A percentile compares a stretch with the other conserved stretches of the same genome.
phyloP scores from a whole-genome alignment of 2,113 vertebrate species.

The Erpornis zantholeuca region DNA sequence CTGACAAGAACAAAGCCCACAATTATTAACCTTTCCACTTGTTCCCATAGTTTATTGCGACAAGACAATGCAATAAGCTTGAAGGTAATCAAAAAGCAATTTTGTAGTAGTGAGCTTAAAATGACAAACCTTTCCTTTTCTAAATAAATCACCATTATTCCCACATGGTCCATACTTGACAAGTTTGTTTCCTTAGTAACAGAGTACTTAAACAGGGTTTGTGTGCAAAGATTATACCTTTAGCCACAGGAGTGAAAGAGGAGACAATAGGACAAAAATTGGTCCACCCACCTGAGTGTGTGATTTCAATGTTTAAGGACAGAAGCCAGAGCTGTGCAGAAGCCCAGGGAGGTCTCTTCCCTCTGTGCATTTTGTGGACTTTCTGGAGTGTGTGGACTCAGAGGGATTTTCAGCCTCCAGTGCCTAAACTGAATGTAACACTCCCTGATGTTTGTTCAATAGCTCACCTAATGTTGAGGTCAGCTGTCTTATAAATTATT shows the following conservation, averaged over 20 bases:
- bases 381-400: neutral
- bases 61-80: slow-evolving; percentile 81
- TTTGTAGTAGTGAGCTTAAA: slow-evolving; percentile 79
- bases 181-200: slow-evolving; percentile 84
- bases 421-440: slow-evolving; percentile 45
- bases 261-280: slow-evolving; percentile 28
- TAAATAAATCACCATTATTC: slow-evolving; percentile 84
- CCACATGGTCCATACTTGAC: slow-evolving; percentile 74
- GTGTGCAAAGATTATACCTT: slow-evolving; percentile 54
- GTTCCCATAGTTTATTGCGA: slow-evolving; percentile 81
- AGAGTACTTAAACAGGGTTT: slow-evolving; percentile 68
- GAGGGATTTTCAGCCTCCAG: neutral
- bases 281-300: neutral
- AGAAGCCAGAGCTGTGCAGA: neutral
- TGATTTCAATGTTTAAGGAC: neutral
- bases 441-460: slow-evolving; percentile 69
- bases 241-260: slow-evolving; percentile 47
- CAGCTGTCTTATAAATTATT: slow-evolving; percentile 72
- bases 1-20: slow-evolving; percentile 70
- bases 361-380: neutral
- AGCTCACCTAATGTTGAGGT: slow-evolving; percentile 67
- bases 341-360: neutral
- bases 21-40: slow-evolving; percentile 81
- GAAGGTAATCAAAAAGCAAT: slow-evolving; percentile 83
- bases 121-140: slow-evolving; percentile 81